Base-by-base conservation (phyloP, 2,888 invertebrate species). In the Drosophila imparisetae region DNA sequence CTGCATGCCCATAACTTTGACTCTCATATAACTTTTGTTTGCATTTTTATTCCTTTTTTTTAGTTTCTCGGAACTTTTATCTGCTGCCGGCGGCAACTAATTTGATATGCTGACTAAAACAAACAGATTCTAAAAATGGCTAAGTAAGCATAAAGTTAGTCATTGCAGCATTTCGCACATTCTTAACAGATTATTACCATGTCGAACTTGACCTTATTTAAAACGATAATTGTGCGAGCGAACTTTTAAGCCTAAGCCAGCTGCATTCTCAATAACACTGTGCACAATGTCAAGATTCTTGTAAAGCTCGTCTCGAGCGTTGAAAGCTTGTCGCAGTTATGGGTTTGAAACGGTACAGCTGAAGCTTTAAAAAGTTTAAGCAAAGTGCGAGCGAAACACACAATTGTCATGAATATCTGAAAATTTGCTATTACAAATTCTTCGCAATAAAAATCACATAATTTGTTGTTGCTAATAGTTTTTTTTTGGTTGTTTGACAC, bases 1-100 rank as follows among this genome's bases (percentile, higher is more conserved):
- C 66, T 74, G 71, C 69, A 63, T 72, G 70, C 73, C 75, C 75
- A 86, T 84, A 83, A 81, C 81, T 86, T 74, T 72, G 66, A 61
- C 50, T 80, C 77, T 74, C 70, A 69, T 75, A 76, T 66, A 81
- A 81, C 74, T 81, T 81, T 86, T 84, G 81, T 84, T 86, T 86
- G 75, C 86, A 86, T 84, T 84, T 86, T 75, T 84, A 81, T 81
- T 82, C 69, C 57, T 71, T 66, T 81, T 64, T 57, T 60, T 29
- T 6, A 10, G 49, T 54, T 75, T 82, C 75, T 70, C 38, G 34
- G 64, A 79, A 69, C 49, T 58, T 67, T 38, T 65, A 71, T 71
- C 61, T 24, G 50, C 60, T 36, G 53, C 67, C 67, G 30, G 50
- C 42, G 40, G 65, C 18, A 53, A 49, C 67, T 30, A 72, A 73